A percentile compares a stretch with the other conserved stretches of the same genome.
These are phyloP conservation scores for Lymantria dispar DNA, from an alignment of 2,888 invertebrate species.

Conservation along the genomic window DNA sequence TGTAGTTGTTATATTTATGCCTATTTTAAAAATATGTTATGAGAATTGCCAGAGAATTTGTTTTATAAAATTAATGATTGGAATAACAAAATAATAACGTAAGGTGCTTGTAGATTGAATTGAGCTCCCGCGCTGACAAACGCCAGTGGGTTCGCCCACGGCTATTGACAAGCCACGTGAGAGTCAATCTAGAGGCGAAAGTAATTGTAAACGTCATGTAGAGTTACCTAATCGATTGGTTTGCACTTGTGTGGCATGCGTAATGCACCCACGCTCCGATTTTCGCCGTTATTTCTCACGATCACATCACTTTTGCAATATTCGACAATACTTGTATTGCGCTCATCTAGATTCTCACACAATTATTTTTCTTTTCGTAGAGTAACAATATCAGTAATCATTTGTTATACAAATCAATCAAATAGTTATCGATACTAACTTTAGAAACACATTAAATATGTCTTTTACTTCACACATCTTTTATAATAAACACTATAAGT, in stretches of 20 bases:
- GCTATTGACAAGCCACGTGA: constrained; percentile 31
- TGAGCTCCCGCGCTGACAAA: not conserved
- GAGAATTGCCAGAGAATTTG: too few species aligned
- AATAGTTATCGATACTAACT: too few species aligned
- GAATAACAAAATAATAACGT: too few species aligned
- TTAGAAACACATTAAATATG: too few species aligned
- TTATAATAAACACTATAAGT: too few species aligned
- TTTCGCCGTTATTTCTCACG: constrained; percentile 69
- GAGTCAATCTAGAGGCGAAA: constrained; percentile 59
- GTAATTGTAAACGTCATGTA: constrained; percentile 55
- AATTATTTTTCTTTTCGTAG: constrained; percentile 48
- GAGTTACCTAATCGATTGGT: constrained; percentile 63
- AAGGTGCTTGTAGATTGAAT: too few species aligned
- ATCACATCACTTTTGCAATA: constrained; percentile 58
- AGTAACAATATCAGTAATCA: constrained; percentile 33
- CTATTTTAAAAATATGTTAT: too few species aligned
- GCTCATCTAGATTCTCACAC: constrained; percentile 59
- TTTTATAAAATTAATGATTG: too few species aligned
- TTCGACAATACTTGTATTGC: constrained; percentile 56
- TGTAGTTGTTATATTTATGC: too few species aligned
- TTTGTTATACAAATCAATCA: constrained; percentile 57
- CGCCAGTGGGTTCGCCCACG: constrained; percentile 3
- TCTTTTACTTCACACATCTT: too few species aligned
- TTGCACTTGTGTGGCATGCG: constrained; percentile 60
- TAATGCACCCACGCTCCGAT: constrained; percentile 76